Evolutionary conservation across 2,888 invertebrate species (phyloP).

Genomic region (Orthosia cruda): DNA sequence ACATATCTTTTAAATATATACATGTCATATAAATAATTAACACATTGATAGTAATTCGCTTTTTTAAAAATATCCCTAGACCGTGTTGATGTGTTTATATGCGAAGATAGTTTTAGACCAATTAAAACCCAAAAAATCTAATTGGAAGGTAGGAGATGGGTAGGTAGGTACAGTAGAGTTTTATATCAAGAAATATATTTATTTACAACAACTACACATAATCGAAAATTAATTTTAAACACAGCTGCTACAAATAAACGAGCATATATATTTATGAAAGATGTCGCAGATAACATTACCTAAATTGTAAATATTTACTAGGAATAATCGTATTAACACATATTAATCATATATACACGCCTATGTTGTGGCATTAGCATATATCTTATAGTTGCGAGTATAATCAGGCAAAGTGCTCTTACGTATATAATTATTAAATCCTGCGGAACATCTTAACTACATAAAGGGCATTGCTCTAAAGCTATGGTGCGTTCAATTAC

Average conservation of each 20-base stretch:
- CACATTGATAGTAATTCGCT: no score
- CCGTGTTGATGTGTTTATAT: no score
- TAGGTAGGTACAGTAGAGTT: no score
- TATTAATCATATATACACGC: slow-evolving; percentile 60
- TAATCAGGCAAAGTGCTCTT: slow-evolving; percentile 70
- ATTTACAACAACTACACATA: slow-evolving; percentile 11
- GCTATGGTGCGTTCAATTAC: slow-evolving; percentile 65
- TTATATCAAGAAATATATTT: no score
- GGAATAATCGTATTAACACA: slow-evolving; percentile 61
- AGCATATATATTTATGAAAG: slow-evolving; percentile 41
- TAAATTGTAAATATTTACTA: slow-evolving; percentile 60
- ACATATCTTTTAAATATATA: no score
- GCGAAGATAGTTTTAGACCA: no score
- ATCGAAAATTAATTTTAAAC: slow-evolving; percentile 45
- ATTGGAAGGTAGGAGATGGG: no score
- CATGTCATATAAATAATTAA: no score
- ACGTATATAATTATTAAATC: slow-evolving; percentile 70
- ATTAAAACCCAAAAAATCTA: no score
- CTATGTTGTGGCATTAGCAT: slow-evolving; percentile 60
- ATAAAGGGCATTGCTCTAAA: slow-evolving; percentile 56
- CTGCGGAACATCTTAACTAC: slow-evolving; percentile 57
- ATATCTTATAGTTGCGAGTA: slow-evolving; percentile 53
- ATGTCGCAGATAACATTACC: slow-evolving; percentile 37
- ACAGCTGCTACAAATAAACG: slow-evolving; percentile 37
- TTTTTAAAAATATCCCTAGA: no score